Evolutionary conservation across 2,113 vertebrate genomes (phyloP).

Genomic region (Hyaena hyaena): DNA sequence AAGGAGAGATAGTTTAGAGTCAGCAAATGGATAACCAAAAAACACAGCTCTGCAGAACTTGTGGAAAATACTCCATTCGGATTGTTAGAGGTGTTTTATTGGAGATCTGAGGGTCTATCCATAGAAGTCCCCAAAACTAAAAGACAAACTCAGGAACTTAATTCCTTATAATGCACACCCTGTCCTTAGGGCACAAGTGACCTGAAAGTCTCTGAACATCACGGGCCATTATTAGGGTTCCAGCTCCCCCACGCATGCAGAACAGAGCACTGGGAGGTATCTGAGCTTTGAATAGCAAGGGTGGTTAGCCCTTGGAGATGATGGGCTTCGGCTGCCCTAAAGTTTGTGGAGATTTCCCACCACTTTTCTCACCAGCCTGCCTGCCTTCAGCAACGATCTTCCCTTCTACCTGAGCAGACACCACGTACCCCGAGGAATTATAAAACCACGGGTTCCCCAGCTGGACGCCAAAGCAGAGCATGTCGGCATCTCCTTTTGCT

Average conservation of each 20-base stretch:
- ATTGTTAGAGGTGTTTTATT: not conserved
- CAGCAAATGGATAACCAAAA: not conserved
- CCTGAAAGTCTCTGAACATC: not conserved
- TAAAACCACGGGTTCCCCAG: not conserved
- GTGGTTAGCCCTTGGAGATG: fast-evolving
- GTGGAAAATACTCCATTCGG: not conserved
- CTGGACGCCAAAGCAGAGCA: fast-evolving
- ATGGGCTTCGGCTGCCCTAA: not conserved
- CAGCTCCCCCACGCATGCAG: not conserved
- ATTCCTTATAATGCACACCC: not conserved
- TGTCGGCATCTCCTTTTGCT: not conserved
- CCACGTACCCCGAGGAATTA: not conserved
- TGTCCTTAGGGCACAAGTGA: not conserved
- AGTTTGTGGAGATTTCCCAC: not conserved
- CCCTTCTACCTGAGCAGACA: not conserved
- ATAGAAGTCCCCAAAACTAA: not conserved
- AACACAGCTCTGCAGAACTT: not conserved
- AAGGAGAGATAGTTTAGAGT: not conserved
- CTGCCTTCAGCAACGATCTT: not conserved
- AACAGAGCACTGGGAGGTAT: not conserved
- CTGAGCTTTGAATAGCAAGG: too few species aligned
- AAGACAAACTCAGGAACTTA: not conserved
- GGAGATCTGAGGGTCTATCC: not conserved
- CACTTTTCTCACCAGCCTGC: not conserved
- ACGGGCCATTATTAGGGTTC: not conserved